phyloP scores from a whole-genome alignment of 2,888 invertebrate species.

The Dicranocentrus wangi region DNA sequence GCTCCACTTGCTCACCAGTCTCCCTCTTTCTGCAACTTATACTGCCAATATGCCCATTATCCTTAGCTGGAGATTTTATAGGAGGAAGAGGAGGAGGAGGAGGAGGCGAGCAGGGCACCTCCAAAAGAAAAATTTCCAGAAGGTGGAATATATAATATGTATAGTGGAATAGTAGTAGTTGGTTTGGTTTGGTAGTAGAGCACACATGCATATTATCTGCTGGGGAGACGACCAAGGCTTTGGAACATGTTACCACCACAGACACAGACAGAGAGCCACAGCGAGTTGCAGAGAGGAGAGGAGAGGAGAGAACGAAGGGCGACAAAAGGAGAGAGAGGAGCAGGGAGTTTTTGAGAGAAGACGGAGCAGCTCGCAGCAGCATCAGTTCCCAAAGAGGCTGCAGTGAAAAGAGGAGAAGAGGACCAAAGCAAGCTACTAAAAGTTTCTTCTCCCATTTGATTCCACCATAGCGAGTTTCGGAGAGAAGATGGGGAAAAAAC shows the following conservation, averaged over 20 bases:
- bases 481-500: slow-evolving; percentile 8
- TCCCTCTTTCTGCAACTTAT: neutral
- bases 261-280: neutral
- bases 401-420: too few relatives aligned
- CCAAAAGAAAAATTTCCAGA: slow-evolving; percentile 9
- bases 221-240: too few relatives aligned
- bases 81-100: neutral
- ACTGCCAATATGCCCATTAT: slow-evolving; percentile 10
- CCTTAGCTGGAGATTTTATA: neutral
- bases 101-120: too few relatives aligned
- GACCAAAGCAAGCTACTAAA: too few relatives aligned
- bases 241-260: neutral
- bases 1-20: slow-evolving; percentile 26
- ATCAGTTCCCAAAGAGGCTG: slow-evolving; percentile 8
- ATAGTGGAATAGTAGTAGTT: neutral
- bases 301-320: neutral
- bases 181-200: too few relatives aligned
- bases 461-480: too few relatives aligned
- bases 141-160: neutral
- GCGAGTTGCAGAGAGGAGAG: neutral
- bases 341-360: slow-evolving; percentile 3
- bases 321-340: slow-evolving; percentile 15
- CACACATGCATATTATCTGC: too few relatives aligned
- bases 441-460: neutral
- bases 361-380: too few relatives aligned